phyloP scores from a whole-genome alignment of 1,140 invertebrate genomes.

The Drosophila sproati region DNA sequence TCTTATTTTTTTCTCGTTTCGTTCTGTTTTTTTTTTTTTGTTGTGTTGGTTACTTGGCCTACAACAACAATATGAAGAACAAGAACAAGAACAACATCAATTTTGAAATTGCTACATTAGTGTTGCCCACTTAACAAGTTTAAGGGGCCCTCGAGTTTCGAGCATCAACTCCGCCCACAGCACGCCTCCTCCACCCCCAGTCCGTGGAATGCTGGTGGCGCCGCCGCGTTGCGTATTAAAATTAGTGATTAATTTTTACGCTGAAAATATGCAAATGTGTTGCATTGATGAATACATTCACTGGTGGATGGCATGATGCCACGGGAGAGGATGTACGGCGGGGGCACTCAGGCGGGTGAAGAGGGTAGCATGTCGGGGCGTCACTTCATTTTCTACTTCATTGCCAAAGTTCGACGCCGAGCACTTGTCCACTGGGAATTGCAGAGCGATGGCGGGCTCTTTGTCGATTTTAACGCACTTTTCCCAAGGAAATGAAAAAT shows the following conservation, averaged over 20 bases:
- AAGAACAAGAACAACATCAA: constrained; percentile 61
- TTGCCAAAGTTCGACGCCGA: constrained; percentile 75
- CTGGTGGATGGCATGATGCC: constrained; percentile 11
- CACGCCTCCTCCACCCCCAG: neutral
- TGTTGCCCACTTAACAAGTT: constrained; percentile 84
- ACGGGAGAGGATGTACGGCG: constrained; percentile 10
- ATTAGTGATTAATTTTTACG: constrained; percentile 84
- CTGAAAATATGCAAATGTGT: constrained; percentile 81
- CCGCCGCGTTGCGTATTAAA: constrained; percentile 74
- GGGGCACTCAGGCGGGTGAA: neutral
- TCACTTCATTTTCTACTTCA: constrained; percentile 83
- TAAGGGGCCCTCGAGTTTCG: constrained; percentile 52
- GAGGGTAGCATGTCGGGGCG: constrained; percentile 49
- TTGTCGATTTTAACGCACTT: constrained; percentile 58
- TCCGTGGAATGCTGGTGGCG: neutral
- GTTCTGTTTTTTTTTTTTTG: constrained; percentile 19
- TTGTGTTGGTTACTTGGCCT: constrained; percentile 8
- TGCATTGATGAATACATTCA: constrained; percentile 83
- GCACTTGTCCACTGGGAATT: constrained; percentile 70
- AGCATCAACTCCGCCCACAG: neutral
- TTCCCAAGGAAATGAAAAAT: constrained; percentile 76
- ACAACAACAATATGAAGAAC: constrained; percentile 14
- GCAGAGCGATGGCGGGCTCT: constrained; percentile 12
- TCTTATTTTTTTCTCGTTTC: constrained; percentile 10
- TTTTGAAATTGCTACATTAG: constrained; percentile 84